A percentile compares a stretch with the other conserved stretches of the same genome.
Evolutionary conservation across 2,888 invertebrate genomes (phyloP).

Genomic region (Pardosa pseudoannulata): DNA sequence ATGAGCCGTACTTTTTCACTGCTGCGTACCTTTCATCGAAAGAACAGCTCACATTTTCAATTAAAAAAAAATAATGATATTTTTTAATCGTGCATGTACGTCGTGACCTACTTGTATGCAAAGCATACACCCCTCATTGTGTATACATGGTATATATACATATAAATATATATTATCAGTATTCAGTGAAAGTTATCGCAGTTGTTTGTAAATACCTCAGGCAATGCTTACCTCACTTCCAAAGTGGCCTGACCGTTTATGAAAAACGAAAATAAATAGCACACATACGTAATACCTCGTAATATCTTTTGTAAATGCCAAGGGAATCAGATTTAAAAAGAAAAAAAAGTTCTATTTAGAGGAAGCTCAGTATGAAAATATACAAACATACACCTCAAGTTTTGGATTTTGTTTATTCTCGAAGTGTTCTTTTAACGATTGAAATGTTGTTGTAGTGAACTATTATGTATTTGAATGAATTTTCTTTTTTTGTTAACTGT

Average conservation of each 20-base stretch:
- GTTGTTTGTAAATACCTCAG: slow-evolving; percentile 58
- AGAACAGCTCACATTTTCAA: slow-evolving; percentile 47
- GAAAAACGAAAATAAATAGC: slow-evolving; percentile 41
- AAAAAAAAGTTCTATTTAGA: not conserved
- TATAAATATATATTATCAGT: no score
- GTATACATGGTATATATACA: no score
- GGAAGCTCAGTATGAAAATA: no score
- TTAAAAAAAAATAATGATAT: slow-evolving; percentile 51
- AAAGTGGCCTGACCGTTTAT: slow-evolving; percentile 66
- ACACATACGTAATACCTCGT: slow-evolving; percentile 64
- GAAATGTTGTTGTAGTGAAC: no score
- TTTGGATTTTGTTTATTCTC: not conserved
- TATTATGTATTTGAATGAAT: no score
- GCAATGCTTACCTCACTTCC: slow-evolving; percentile 65
- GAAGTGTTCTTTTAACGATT: not conserved
- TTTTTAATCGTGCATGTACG: slow-evolving; percentile 50
- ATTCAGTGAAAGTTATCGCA: no score
- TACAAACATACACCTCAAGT: no score
- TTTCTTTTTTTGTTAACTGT: no score
- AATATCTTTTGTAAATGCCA: slow-evolving; percentile 35
- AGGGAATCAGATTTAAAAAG: slow-evolving; percentile 1
- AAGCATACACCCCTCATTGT: slow-evolving; percentile 58
- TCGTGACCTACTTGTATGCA: slow-evolving; percentile 51
- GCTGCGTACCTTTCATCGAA: slow-evolving; percentile 35
- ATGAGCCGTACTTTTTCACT: not conserved